phyloP scores from a whole-genome alignment of 2,113 vertebrate genomes.

The Cromileptes altivelis region DNA sequence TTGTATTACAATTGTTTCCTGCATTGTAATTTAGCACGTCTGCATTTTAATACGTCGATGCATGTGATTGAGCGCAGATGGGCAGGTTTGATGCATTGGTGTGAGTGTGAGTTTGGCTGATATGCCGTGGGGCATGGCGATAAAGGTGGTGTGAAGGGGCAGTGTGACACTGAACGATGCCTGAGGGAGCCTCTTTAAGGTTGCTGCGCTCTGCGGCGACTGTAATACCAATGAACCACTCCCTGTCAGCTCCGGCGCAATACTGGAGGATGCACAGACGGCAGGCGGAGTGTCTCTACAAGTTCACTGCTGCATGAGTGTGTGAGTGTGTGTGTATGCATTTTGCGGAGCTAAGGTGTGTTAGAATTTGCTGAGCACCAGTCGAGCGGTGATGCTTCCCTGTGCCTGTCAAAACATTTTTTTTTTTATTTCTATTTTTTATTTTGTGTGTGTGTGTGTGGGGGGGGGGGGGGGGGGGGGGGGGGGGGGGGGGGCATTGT shows the following conservation, averaged over 20 bases:
- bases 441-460: too few relatives aligned
- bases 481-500: background rate
- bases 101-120: background rate
- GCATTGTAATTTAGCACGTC: background rate
- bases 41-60: constrained; percentile 1
- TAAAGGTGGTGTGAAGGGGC: constrained; percentile 38
- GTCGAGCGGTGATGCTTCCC: constrained; percentile 5
- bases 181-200: constrained; percentile 66
- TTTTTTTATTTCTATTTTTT: background rate
- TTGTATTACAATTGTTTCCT: too few relatives aligned
- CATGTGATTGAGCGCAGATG: background rate
- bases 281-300: constrained; percentile 23
- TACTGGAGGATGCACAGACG: constrained; percentile 39
- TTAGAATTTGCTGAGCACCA: constrained; percentile 27
- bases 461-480: background rate
- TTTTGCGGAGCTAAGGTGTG: constrained; percentile 5
- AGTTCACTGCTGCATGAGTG: constrained; percentile 31
- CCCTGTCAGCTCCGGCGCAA: constrained; percentile 67
- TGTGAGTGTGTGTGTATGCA: background rate
- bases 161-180: constrained; percentile 51
- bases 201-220: constrained; percentile 60
- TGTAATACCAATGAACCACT: constrained; percentile 75
- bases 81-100: background rate
- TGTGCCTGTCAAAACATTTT: constrained; percentile 44
- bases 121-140: background rate